Evolutionary conservation across 2,888 invertebrate genomes (phyloP).

Genomic region (Prosapia bicincta): DNA sequence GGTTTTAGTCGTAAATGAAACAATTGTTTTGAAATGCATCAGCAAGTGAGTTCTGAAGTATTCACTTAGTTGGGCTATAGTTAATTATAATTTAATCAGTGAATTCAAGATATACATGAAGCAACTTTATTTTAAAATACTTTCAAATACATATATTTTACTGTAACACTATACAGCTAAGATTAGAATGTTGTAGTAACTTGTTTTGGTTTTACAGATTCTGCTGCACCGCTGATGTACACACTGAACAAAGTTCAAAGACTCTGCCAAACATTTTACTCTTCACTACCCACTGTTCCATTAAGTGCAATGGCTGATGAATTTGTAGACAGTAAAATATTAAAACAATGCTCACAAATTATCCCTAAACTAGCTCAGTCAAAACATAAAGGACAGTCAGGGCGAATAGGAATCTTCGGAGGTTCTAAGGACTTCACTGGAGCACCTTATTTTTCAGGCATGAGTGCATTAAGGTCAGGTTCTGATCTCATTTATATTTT

Average conservation of each 20-base stretch:
- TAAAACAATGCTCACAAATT: constrained; percentile 8
- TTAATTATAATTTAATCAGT: too few relatives aligned
- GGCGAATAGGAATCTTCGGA: constrained; percentile 89
- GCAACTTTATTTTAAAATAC: too few relatives aligned
- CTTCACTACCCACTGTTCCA: background rate
- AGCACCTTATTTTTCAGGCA: constrained; percentile 94
- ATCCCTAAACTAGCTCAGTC: constrained; percentile 11
- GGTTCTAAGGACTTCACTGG: constrained; percentile 96
- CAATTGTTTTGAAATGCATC: too few relatives aligned
- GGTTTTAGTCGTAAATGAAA: too few relatives aligned
- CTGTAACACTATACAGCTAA: too few relatives aligned
- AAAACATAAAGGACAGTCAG: constrained; percentile 78
- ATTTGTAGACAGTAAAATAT: background rate
- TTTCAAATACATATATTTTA: too few relatives aligned
- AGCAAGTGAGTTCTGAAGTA: too few relatives aligned
- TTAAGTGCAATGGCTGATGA: background rate
- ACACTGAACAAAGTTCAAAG: background rate
- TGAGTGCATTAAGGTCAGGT: constrained; percentile 84
- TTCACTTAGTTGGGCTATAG: too few relatives aligned
- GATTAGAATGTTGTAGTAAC: too few relatives aligned
- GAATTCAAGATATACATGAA: too few relatives aligned
- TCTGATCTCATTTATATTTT: constrained; percentile 93
- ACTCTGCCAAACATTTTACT: background rate
- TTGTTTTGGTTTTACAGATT: background rate
- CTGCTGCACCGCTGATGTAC: background rate